phyloP scores from a whole-genome alignment of 37 sponge, comb jelly and placozoan genomes.

The Tethya wilhelma region DNA sequence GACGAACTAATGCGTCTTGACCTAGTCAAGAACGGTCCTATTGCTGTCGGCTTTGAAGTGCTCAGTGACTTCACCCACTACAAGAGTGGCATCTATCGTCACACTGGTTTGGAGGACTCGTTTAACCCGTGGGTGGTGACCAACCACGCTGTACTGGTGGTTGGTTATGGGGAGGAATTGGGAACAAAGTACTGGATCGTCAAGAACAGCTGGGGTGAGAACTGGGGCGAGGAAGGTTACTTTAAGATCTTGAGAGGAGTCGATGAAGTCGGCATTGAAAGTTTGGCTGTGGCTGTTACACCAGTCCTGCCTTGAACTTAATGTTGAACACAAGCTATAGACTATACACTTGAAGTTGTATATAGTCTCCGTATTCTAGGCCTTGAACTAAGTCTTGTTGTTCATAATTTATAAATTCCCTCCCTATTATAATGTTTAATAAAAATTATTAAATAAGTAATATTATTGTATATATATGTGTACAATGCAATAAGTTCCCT shows the following conservation, averaged over 20 bases:
- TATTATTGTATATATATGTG: too few species aligned
- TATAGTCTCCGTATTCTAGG: too few species aligned
- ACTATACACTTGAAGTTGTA: too few species aligned
- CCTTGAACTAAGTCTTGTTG: too few species aligned
- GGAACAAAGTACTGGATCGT: constrained; percentile 56
- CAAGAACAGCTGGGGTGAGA: constrained; percentile 65
- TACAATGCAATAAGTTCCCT: too few species aligned
- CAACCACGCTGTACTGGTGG: constrained; percentile 58
- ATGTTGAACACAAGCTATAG: neutral
- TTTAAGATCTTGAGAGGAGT: constrained; percentile 56
- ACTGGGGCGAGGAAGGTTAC: constrained; percentile 63
- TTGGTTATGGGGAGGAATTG: constrained; percentile 47
- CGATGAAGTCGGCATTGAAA: constrained; percentile 51
- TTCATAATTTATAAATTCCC: too few species aligned
- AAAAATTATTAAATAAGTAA: too few species aligned
- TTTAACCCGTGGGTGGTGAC: constrained; percentile 61
- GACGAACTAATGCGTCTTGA: constrained; percentile 34
- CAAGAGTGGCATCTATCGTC: constrained; percentile 48
- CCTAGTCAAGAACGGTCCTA: constrained; percentile 60
- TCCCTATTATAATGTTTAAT: too few species aligned
- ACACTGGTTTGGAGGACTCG: constrained; percentile 31
- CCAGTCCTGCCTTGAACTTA: constrained; percentile 29
- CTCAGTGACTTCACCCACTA: constrained; percentile 40
- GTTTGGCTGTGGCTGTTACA: constrained; percentile 36
- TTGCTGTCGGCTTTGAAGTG: constrained; percentile 56